Base-by-base conservation (phyloP, 2,797 vertebrate species). In the Esox lucius region DNA sequence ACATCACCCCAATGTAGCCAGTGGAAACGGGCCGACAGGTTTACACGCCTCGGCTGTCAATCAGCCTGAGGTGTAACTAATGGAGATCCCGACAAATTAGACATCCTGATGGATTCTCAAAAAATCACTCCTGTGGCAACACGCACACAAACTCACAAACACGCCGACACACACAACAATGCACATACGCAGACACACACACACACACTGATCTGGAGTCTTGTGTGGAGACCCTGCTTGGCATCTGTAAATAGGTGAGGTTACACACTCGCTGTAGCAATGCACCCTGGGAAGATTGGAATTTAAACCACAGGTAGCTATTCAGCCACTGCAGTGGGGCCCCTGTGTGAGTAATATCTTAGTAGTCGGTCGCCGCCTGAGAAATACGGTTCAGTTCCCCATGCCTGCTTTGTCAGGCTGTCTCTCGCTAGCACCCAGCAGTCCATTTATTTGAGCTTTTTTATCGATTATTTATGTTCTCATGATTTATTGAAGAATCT, bases 261-360 rank as follows among this genome's bases (percentile, higher is more conserved):
- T 69, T 68, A 78, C 67, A 68, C 73, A 72, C 65, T 62, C 48
- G 8, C 48, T 74, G 28, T n/a, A 12, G 79, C 75, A 66, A 42
- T 53, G 68, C 26, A 2, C 71, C 78, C 72, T 72, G 59, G 61
- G 59, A 76, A 68, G 67, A 75, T 35, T 61, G 72, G 67, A 72
- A 80, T 84, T 82, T 80, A 51, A 82, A 22, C 74, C 62, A 72
- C 83, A 84, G 76, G 83, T 84, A 69, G 39, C 74, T 74, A 70
- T 84, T 80, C 75, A 73, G 71, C 70, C 73, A 61, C 80, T 59
- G 73, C 80, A 67, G 51, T 75, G 19, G 70, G 71, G 16, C 16
- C 51, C 35, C 74, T 35, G 61, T 70, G 62, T 70, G 59, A 74
- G 71, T 78, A 61, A 77, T 75, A 77, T 77, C 68, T 70, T 64